phyloP scores from a whole-genome alignment of 2,113 vertebrate species.

The Odobenus rosmarus region DNA sequence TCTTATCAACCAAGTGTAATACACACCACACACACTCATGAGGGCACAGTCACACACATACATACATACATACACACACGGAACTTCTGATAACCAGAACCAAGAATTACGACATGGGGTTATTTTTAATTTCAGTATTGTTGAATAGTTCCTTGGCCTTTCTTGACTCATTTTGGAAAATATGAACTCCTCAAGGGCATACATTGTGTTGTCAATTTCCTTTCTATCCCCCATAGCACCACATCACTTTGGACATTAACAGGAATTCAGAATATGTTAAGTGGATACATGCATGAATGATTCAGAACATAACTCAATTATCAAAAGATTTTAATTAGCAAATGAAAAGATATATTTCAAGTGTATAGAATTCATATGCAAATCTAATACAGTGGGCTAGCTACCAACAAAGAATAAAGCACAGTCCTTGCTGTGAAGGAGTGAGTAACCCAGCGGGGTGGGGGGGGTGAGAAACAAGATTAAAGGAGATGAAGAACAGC shows the following conservation, averaged over 20 bases:
- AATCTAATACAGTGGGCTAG: neutral
- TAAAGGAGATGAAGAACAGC: neutral
- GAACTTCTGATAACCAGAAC: neutral
- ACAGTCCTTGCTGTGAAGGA: neutral
- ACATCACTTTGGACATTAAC: neutral
- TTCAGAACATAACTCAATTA: neutral
- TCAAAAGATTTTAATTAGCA: neutral
- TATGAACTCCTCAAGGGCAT: neutral
- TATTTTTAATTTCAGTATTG: constrained; percentile 31
- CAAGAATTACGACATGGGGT: neutral
- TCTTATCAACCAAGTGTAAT: neutral
- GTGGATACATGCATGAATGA: neutral
- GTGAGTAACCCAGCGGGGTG: neutral
- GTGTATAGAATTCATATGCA: neutral
- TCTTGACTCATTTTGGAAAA: constrained; percentile 5
- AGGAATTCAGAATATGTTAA: neutral
- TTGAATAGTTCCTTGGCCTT: neutral
- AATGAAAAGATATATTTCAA: neutral
- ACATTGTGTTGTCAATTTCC: neutral
- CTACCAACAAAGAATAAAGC: neutral
- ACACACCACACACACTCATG: neutral
- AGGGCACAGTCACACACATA: neutral
- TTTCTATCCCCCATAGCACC: neutral
- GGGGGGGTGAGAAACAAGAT: neutral
- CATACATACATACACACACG: neutral